Evolutionary conservation across 2,113 vertebrate genomes (phyloP).

Genomic region (Hemiscyllium ocellatum): DNA sequence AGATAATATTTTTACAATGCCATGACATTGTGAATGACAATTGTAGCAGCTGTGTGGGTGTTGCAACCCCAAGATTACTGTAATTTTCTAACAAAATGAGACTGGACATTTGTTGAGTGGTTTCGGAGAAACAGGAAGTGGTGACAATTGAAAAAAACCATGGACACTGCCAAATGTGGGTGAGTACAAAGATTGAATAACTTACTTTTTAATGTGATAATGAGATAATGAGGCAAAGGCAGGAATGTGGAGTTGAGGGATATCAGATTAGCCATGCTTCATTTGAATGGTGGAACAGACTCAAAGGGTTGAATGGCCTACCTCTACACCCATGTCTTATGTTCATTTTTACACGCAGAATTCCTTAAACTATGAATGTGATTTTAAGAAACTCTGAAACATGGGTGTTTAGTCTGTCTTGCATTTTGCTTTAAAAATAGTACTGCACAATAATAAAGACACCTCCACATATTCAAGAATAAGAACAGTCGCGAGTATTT

Average conservation of each 20-base stretch:
- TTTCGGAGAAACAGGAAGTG: neutral
- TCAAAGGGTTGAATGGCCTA: no score
- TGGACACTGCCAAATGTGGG: neutral
- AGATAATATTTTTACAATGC: neutral
- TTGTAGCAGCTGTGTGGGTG: neutral
- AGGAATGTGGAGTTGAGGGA: no score
- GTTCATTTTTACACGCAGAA: neutral
- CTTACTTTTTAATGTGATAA: no score
- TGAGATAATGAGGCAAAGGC: no score
- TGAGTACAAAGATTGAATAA: neutral
- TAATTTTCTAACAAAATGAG: neutral
- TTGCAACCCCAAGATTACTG: neutral
- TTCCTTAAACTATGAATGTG: neutral
- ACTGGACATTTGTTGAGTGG: neutral
- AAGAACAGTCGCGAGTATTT: neutral
- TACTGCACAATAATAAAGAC: neutral
- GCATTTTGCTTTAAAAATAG: neutral
- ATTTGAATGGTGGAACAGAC: no score
- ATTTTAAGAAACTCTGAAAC: neutral
- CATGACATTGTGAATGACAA: neutral
- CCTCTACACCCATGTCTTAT: neutral
- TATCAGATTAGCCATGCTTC: no score
- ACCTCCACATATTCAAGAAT: neutral
- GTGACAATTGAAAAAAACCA: neutral
- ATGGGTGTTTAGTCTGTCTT: neutral